These are phyloP conservation scores for Aromia moschata DNA, from an alignment of 2,888 invertebrate genomes.

Conservation along the genomic window DNA sequence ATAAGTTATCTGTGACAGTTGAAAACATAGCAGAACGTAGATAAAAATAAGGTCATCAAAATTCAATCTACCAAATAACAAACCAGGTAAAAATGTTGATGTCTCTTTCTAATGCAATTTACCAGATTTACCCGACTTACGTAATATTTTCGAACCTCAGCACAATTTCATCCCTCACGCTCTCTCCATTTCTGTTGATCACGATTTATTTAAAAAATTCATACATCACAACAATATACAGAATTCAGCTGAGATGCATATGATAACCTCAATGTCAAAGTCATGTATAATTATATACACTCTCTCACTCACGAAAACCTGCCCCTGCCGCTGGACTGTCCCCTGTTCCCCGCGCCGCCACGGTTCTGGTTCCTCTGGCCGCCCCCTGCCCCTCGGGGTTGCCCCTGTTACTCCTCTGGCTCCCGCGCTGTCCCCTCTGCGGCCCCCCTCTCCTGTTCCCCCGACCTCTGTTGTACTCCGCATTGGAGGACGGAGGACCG, in stretches of 20 bases:
- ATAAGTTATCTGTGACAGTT: no score
- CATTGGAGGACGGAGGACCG: constrained; percentile 7
- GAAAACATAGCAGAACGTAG: no score
- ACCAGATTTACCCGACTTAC: no score
- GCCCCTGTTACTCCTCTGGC: constrained; percentile 57
- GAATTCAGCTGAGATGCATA: constrained; percentile 19
- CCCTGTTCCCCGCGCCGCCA: constrained; percentile 14
- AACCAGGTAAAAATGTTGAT: no score
- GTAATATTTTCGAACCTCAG: no score
- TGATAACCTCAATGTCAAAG: constrained; percentile 11
- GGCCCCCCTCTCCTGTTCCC: constrained; percentile 24
- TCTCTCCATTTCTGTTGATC: constrained; percentile 2
- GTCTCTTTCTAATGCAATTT: no score
- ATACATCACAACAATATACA: constrained; percentile 25
- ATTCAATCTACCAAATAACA: no score
- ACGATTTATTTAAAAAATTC: constrained; percentile 23
- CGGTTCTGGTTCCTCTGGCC: constrained; percentile 21
- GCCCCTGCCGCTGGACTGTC: constrained; percentile 24
- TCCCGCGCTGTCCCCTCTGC: constrained; percentile 56
- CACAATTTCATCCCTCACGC: no score
- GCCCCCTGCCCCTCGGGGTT: constrained; percentile 50
- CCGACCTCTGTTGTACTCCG: constrained; percentile 26
- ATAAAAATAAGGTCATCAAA: no score
- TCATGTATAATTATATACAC: constrained; percentile 15
- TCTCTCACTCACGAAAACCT: constrained; percentile 23